These are phyloP conservation scores for Ardeotis arabs DNA, from an alignment of 2,113 vertebrate genomes.

Conservation along the genomic window DNA sequence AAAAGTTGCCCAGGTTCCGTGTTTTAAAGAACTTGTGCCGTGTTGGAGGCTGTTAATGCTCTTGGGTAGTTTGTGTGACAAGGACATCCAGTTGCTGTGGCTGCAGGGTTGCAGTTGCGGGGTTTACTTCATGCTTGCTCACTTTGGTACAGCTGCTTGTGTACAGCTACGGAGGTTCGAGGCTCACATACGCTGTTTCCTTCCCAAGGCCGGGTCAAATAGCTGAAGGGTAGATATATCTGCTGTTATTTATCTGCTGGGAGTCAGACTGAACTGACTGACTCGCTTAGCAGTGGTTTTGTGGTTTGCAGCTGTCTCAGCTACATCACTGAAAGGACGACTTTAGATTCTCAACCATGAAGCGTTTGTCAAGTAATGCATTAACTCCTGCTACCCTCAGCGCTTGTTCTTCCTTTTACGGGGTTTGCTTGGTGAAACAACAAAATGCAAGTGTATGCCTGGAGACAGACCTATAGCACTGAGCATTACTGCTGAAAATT, in stretches of 20 bases:
- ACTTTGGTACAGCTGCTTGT: background rate
- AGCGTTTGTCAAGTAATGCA: background rate
- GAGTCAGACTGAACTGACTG: background rate
- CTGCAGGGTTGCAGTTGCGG: background rate
- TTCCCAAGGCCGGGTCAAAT: background rate
- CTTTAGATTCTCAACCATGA: background rate
- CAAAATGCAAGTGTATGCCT: background rate
- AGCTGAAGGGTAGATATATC: background rate
- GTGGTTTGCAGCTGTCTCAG: background rate
- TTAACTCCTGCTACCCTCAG: constrained; percentile 6
- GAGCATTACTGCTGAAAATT: background rate
- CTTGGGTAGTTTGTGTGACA: fast-evolving
- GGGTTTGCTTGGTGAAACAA: background rate
- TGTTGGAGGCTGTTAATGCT: background rate
- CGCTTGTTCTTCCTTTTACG: background rate
- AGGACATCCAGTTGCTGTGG: background rate
- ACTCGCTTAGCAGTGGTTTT: background rate
- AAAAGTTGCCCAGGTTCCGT: background rate
- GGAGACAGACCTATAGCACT: background rate
- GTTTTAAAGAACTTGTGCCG: fast-evolving
- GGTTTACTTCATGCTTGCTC: background rate
- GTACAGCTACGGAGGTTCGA: background rate
- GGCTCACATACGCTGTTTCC: background rate
- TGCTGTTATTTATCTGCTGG: background rate
- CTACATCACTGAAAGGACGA: background rate